Percentiles rank a stretch among this genome's conserved stretches.
Evolutionary conservation across 1,140 invertebrate species (phyloP).

Genomic region (Triops cancriformis): DNA sequence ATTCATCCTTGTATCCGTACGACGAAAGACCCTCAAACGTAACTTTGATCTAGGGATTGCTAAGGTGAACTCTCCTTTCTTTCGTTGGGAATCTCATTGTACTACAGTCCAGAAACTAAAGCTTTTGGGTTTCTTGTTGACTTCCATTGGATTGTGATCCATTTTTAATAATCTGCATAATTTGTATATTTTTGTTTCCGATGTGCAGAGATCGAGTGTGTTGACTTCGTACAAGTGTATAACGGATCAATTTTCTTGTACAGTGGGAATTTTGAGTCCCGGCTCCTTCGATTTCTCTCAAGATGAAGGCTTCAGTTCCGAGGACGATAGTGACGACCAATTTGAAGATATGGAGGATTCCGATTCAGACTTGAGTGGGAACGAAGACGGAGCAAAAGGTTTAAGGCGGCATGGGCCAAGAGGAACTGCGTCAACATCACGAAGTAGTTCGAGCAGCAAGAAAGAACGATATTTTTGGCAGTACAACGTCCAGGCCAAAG

Average conservation of each 20-base stretch:
- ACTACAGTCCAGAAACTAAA: too few relatives aligned
- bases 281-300: slow-evolving; percentile 69
- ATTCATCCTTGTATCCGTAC: too few relatives aligned
- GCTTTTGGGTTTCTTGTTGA: too few relatives aligned
- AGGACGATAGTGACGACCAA: slow-evolving; percentile 65
- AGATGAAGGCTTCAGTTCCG: slow-evolving; percentile 67
- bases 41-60: too few relatives aligned
- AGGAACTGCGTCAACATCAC: slow-evolving; percentile 42
- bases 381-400: slow-evolving; percentile 39
- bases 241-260: slow-evolving; percentile 29
- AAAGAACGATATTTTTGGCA: slow-evolving; percentile 94
- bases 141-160: too few relatives aligned
- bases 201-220: too few relatives aligned
- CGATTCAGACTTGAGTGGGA: slow-evolving; percentile 32
- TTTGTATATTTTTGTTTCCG: too few relatives aligned
- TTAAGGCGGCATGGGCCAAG: slow-evolving; percentile 56
- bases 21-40: too few relatives aligned
- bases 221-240: too few relatives aligned
- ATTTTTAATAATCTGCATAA: too few relatives aligned
- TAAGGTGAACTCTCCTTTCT: too few relatives aligned
- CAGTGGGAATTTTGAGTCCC: slow-evolving; percentile 67
- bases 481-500: slow-evolving; percentile 97
- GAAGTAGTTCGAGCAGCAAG: slow-evolving; percentile 41
- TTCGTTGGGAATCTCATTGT: too few relatives aligned
- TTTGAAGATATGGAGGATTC: slow-evolving; percentile 60